phyloP scores from a whole-genome alignment of 2,888 invertebrate species.

The Microplitis deprimator region DNA sequence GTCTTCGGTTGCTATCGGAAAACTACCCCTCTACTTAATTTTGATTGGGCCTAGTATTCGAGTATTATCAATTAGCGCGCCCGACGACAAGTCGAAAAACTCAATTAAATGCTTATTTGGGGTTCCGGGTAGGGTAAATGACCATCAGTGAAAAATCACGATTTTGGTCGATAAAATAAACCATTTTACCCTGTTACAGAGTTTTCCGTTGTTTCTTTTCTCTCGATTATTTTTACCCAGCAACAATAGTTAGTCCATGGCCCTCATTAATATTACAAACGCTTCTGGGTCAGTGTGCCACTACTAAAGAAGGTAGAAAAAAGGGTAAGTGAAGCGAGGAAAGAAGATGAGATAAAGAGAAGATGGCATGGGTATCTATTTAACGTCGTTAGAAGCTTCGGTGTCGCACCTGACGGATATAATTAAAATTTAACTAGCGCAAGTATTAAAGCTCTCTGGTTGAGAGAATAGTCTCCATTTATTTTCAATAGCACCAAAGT shows the following conservation, averaged over 20 bases:
- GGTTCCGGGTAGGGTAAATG: too few relatives aligned
- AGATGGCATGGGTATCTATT: conserved; percentile 7
- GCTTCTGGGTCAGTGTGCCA: conserved; percentile 62
- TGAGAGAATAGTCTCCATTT: conserved; percentile 42
- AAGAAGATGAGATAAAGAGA: conserved; percentile 1
- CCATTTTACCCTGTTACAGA: too few relatives aligned
- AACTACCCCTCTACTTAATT: too few relatives aligned
- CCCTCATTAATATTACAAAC: conserved; percentile 56
- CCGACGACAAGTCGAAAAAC: too few relatives aligned
- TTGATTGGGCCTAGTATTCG: too few relatives aligned
- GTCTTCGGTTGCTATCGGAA: too few relatives aligned
- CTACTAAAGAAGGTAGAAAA: not conserved
- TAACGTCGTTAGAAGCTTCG: conserved; percentile 25
- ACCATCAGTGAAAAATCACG: too few relatives aligned
- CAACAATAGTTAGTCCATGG: conserved; percentile 46
- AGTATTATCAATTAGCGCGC: too few relatives aligned
- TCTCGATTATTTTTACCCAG: not conserved
- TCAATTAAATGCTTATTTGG: too few relatives aligned
- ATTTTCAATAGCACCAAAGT: conserved; percentile 53
- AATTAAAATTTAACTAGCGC: conserved; percentile 50
- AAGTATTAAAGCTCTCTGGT: conserved; percentile 48
- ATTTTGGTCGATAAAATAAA: too few relatives aligned
- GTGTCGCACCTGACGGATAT: conserved; percentile 47
- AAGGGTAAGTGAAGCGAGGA: conserved; percentile 5
- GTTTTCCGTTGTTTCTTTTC: not conserved